These are phyloP conservation scores for Gisinianus flammeolus DNA, from an alignment of 2,888 invertebrate genomes.

Conservation along the genomic window DNA sequence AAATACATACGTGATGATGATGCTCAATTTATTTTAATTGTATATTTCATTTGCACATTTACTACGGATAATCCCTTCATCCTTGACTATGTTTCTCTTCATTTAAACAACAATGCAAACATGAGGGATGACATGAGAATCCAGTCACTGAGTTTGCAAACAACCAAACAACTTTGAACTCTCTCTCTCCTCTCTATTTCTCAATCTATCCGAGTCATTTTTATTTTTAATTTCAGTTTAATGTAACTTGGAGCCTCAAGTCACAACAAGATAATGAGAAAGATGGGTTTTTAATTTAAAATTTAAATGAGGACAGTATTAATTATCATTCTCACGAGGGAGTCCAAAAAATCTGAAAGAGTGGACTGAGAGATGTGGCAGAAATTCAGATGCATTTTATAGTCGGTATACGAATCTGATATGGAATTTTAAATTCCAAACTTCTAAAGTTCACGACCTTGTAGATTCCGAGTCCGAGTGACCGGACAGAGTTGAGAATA, in stretches of 20 bases:
- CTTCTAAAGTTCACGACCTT: neutral
- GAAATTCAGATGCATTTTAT: neutral
- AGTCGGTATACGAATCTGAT: neutral
- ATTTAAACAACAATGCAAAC: too few relatives aligned
- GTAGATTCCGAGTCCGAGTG: neutral
- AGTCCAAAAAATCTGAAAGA: neutral
- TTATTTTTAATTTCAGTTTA: too few relatives aligned
- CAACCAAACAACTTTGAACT: too few relatives aligned
- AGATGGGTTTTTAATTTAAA: constrained; percentile 7
- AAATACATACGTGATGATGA: too few relatives aligned
- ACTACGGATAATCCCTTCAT: too few relatives aligned
- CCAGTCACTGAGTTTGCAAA: too few relatives aligned
- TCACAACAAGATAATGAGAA: neutral
- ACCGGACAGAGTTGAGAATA: neutral
- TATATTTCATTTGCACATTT: too few relatives aligned
- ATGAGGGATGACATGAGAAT: too few relatives aligned
- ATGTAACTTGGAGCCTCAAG: neutral
- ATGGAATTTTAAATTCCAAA: neutral
- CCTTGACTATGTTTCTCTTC: too few relatives aligned
- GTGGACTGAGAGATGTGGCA: neutral
- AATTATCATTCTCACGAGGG: constrained; percentile 29
- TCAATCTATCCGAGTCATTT: too few relatives aligned
- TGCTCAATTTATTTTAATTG: too few relatives aligned
- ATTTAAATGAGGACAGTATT: constrained; percentile 10
- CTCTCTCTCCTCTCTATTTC: too few relatives aligned